phyloP scores from a whole-genome alignment of 2,113 vertebrate species.

The Epinephelus cyanopodus region DNA sequence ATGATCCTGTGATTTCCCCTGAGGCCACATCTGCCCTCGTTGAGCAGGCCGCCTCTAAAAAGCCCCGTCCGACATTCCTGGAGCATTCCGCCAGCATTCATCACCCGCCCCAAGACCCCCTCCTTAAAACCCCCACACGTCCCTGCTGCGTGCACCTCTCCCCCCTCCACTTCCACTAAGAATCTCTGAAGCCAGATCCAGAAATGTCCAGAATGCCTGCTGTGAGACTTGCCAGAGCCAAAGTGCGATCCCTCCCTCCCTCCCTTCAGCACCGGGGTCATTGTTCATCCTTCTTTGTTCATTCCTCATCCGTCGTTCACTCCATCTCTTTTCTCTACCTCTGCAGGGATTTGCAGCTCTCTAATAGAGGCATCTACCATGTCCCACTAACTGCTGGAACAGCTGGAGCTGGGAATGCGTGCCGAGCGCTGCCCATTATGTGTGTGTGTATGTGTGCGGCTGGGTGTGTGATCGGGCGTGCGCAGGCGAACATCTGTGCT shows the following conservation, averaged over 20 bases:
- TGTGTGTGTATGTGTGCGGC: constrained; percentile 24
- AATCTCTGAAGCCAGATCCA: constrained; percentile 61
- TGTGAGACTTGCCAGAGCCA: constrained; percentile 60
- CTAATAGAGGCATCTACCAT: constrained; percentile 79
- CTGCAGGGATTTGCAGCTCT: constrained; percentile 68
- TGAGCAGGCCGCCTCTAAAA: constrained; percentile 61
- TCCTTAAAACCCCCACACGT: constrained; percentile 28
- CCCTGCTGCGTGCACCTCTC: constrained; percentile 33
- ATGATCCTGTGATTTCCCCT: constrained; percentile 76
- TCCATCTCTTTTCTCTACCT: constrained; percentile 53
- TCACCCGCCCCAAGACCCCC: constrained; percentile 57
- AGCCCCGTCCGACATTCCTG: constrained; percentile 72
- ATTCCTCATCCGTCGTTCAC: constrained; percentile 62
- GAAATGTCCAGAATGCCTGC: constrained; percentile 72
- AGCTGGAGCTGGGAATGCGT: constrained; percentile 74
- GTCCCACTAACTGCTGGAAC: constrained; percentile 76
- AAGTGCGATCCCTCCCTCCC: constrained; percentile 17
- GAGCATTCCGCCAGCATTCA: constrained; percentile 73
- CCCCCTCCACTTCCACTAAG: constrained; percentile 19
- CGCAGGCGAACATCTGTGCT: constrained; percentile 71
- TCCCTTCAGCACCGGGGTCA: constrained; percentile 57
- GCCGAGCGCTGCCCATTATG: constrained; percentile 40
- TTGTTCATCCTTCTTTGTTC: constrained; percentile 63
- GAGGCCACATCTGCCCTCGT: constrained; percentile 74
- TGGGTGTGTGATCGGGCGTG: constrained; percentile 42